Conservation (phyloP, 1,140 invertebrate species). For the Aphelenchoides avenae region DNA sequence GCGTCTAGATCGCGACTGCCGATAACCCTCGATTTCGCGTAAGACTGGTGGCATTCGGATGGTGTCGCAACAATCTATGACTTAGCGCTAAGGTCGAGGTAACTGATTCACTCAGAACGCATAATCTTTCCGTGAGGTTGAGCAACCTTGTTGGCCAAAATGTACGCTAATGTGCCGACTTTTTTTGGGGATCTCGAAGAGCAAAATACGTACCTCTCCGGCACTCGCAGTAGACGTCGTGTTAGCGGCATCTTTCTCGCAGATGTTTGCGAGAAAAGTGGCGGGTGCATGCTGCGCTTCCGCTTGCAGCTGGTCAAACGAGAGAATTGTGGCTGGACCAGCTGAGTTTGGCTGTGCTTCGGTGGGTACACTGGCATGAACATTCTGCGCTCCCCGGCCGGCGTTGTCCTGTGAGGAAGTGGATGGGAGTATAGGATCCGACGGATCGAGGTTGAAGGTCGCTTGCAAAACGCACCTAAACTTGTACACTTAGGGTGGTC, state of each 20-base stretch:
- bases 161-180: too few species aligned
- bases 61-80: too few species aligned
- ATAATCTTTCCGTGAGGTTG: conserved; percentile 1
- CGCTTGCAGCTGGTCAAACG: conserved; percentile 8
- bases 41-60: too few species aligned
- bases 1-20: too few species aligned
- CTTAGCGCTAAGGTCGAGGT: too few species aligned
- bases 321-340: conserved; percentile 15
- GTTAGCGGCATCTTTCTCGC: background rate
- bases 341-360: background rate
- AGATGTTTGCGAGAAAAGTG: background rate
- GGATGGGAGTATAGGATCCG: background rate
- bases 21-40: too few species aligned
- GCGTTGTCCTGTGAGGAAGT: background rate
- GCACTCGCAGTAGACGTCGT: background rate
- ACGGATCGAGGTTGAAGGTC: conserved; percentile 15
- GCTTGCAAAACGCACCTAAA: conserved; percentile 13
- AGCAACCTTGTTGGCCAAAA: background rate
- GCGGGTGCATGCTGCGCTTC: background rate
- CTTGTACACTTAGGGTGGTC: conserved; percentile 25
- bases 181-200: too few species aligned
- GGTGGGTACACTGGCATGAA: background rate
- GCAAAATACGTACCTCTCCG: background rate
- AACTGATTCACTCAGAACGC: too few species aligned
- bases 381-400: background rate